These are phyloP conservation scores for Phalanger gymnotis DNA, from an alignment of 2,797 vertebrate genomes.

Conservation along the genomic window DNA sequence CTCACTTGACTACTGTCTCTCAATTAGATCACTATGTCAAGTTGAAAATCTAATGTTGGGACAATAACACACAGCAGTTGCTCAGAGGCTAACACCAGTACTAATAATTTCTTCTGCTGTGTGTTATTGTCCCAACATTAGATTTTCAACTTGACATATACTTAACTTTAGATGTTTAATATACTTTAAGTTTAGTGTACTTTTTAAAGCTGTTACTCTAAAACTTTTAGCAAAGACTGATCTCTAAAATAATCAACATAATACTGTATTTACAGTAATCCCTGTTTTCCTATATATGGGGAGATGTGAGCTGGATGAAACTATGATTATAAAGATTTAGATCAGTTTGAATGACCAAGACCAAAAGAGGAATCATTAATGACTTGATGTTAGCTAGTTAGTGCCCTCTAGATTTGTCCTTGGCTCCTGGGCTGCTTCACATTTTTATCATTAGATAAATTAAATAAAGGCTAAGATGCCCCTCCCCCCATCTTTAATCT, in stretches of 20 bases:
- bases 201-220: no score
- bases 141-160: neutral
- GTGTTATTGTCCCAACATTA: neutral
- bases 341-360: neutral
- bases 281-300: neutral
- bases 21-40: neutral
- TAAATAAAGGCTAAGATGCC: no score
- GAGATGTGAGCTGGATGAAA: neutral
- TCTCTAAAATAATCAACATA: conserved; percentile 11
- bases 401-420: no score
- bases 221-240: conserved; percentile 28
- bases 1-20: neutral
- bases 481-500: no score
- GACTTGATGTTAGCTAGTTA: neutral
- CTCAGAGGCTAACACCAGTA: no score
- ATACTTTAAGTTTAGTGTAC: neutral
- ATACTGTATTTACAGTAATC: neutral
- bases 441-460: no score
- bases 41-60: no score
- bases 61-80: no score
- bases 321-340: neutral
- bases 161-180: neutral
- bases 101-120: no score
- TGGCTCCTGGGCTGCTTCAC: no score
- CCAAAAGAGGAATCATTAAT: neutral